These are phyloP conservation scores for honey bee (Apis mellifera) DNA, from an alignment of 1,140 invertebrate genomes.

Conservation along the genomic window DNA sequence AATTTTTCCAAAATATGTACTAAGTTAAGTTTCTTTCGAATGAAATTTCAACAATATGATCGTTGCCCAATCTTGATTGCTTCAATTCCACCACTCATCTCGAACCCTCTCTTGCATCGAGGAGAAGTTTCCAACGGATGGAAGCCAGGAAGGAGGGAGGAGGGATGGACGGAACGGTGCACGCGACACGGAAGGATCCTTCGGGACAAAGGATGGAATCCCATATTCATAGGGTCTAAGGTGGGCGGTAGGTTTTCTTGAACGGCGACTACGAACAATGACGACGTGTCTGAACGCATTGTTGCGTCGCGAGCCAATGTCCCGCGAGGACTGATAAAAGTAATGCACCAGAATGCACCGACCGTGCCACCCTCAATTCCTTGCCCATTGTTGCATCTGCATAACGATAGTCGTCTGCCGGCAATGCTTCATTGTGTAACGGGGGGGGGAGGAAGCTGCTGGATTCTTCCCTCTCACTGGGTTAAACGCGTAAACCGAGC, in stretches of 20 bases:
- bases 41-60: no score
- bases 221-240: conserved; percentile 70
- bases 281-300: conserved; percentile 65
- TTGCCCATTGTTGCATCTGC: conserved; percentile 51
- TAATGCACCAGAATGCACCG: conserved; percentile 58
- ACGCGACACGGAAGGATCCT: conserved; percentile 24
- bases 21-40: no score
- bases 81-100: no score
- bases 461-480: conserved; percentile 15
- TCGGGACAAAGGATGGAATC: conserved; percentile 54
- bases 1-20: no score
- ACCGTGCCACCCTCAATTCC: conserved; percentile 48
- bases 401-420: conserved; percentile 34
- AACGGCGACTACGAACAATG: conserved; percentile 66
- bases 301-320: conserved; percentile 57
- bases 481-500: not conserved
- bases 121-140: no score
- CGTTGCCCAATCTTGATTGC: no score
- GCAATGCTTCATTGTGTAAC: conserved; percentile 29
- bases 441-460: not conserved
- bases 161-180: not conserved
- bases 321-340: conserved; percentile 60
- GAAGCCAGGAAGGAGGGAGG: not conserved
- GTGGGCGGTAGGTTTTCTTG: conserved; percentile 64
- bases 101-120: not conserved